phyloP scores from a whole-genome alignment of 1,140 invertebrate genomes.

The Lethocerus indicus region DNA sequence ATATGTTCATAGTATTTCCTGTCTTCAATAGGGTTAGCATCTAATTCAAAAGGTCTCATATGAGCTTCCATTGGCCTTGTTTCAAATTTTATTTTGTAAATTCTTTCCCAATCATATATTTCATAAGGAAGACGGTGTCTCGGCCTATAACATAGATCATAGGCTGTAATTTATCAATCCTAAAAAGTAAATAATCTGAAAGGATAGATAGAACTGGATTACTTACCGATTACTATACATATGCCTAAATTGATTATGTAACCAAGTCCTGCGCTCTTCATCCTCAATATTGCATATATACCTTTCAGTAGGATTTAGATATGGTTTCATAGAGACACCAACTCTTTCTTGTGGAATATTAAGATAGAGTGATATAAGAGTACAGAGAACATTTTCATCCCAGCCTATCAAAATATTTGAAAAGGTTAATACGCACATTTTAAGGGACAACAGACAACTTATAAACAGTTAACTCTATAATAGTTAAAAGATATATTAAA shows the following conservation, averaged over 20 bases:
- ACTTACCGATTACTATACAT: conserved; percentile 36
- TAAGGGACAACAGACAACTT: conserved; percentile 24
- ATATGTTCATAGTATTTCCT: conserved; percentile 13
- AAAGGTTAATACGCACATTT: background rate
- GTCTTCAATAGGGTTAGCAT: conserved; percentile 17
- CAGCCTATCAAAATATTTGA: conserved; percentile 27
- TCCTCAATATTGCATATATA: conserved; percentile 47
- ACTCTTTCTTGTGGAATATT: conserved; percentile 43
- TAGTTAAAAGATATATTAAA: conserved; percentile 1
- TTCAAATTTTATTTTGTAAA: conserved; percentile 20
- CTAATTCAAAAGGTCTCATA: conserved; percentile 17
- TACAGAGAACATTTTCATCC: conserved; percentile 62
- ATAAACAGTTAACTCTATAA: background rate
- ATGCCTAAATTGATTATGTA: conserved; percentile 48
- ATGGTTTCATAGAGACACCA: conserved; percentile 51
- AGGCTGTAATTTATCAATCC: too few species aligned
- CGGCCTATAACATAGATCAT: conserved; percentile 13
- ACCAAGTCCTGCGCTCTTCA: conserved; percentile 41
- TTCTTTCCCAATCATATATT: conserved; percentile 21
- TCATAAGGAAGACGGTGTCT: conserved; percentile 16
- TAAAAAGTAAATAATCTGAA: too few species aligned
- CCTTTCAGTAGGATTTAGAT: conserved; percentile 37
- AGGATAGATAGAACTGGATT: too few species aligned
- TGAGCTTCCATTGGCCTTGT: conserved; percentile 17
- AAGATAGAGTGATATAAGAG: conserved; percentile 54